A percentile compares a stretch with the other conserved stretches of the same genome.
phyloP scores from a whole-genome alignment of 2,113 vertebrate species.

The Pyrgilauda ruficollis region DNA sequence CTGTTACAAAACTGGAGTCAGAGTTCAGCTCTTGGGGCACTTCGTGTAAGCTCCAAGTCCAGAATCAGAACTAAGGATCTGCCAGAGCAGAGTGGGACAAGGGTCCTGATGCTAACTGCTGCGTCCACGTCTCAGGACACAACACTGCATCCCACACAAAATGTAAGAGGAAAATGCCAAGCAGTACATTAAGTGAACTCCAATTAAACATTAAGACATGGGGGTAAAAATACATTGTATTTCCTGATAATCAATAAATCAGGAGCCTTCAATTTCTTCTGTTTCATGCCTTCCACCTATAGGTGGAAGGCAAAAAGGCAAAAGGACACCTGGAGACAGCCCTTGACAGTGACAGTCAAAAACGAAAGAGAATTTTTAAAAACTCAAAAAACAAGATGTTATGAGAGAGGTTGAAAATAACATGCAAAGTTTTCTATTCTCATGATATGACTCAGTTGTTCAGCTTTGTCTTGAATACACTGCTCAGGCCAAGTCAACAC shows the following conservation, averaged over 20 bases:
- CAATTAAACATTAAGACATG: background rate
- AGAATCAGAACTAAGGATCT: background rate
- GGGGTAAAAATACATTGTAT: background rate
- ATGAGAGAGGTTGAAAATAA: background rate
- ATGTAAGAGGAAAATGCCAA: background rate
- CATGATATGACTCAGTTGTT: background rate
- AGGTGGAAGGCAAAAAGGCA: background rate
- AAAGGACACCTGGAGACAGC: background rate
- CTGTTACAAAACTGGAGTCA: slow-evolving; percentile 16
- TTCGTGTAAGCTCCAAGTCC: background rate
- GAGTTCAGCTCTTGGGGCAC: background rate
- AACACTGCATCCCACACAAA: background rate
- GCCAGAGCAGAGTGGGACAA: background rate
- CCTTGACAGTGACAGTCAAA: background rate
- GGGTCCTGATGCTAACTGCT: background rate
- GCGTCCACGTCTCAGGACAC: background rate
- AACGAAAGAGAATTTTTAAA: background rate
- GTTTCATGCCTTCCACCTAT: background rate
- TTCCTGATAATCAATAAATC: background rate
- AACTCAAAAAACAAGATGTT: background rate
- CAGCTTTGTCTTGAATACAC: slow-evolving; percentile 45
- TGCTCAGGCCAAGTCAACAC: slow-evolving; percentile 50
- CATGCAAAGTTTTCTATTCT: background rate
- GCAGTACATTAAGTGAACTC: background rate
- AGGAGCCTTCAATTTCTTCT: background rate